Conservation (phyloP, 2,797 vertebrate species). For the Vipera latastei region DNA sequence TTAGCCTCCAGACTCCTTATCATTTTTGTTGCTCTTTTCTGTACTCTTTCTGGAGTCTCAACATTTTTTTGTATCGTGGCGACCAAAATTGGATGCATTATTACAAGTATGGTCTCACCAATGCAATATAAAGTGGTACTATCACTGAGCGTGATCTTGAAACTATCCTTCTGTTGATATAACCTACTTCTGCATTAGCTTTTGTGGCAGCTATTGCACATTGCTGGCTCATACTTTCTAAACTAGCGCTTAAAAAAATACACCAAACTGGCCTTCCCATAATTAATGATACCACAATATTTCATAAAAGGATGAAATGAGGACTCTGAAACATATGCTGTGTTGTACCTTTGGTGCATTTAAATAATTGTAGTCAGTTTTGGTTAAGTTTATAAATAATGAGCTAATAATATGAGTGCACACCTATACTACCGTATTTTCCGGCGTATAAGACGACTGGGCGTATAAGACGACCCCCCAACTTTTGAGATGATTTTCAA, state of each 20-base stretch:
- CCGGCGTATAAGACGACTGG: too few species aligned
- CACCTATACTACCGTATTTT: not conserved
- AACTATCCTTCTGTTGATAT: not conserved
- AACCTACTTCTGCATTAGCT: not conserved
- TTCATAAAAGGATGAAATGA: not conserved
- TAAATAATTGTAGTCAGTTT: not conserved
- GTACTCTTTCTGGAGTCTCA: not conserved
- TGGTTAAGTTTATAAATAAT: not conserved
- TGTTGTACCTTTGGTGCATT: too few species aligned
- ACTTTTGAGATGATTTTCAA: too few species aligned
- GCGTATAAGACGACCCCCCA: too few species aligned
- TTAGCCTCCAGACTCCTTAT: not conserved
- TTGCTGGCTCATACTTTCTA: not conserved
- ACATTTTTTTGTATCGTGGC: not conserved
- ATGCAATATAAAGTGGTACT: not conserved
- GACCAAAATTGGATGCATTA: not conserved
- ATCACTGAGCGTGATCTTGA: not conserved
- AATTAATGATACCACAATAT: not conserved
- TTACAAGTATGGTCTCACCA: not conserved
- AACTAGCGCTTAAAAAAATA: not conserved
- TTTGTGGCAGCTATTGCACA: not conserved
- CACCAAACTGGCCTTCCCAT: not conserved
- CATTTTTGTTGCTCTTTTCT: not conserved
- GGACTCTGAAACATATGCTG: not conserved
- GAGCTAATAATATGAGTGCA: not conserved